Conservation (phyloP, 2,797 vertebrate species). For the Chromis chromis region DNA sequence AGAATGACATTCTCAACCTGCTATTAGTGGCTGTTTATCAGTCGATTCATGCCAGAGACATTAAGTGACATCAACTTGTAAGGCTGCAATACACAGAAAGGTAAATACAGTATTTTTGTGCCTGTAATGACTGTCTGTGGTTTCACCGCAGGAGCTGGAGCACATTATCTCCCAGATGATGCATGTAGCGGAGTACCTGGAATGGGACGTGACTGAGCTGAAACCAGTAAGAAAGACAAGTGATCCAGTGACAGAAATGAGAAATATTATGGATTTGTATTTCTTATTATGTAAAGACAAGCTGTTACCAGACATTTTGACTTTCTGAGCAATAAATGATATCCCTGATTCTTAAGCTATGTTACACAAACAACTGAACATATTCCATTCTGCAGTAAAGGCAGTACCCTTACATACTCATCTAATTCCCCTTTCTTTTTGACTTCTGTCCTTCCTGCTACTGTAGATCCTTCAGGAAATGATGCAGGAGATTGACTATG, state of each 20-base stretch:
- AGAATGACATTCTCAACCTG: constrained; percentile 55
- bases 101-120: constrained; percentile 71
- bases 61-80: constrained; percentile 33
- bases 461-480: constrained; percentile 95
- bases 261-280: not conserved
- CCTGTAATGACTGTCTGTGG: constrained; percentile 61
- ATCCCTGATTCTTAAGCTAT: not conserved
- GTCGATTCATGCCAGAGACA: constrained; percentile 48
- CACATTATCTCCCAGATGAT: constrained; percentile 98
- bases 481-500: constrained; percentile 98
- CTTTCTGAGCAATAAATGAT: not conserved
- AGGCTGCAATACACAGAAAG: constrained; percentile 56
- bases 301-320: not conserved
- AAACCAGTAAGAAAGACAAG: constrained; percentile 87
- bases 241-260: not conserved
- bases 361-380: too few relatives aligned
- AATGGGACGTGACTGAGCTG: constrained; percentile 96
- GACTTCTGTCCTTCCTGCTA: not conserved
- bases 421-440: not conserved
- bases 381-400: too few relatives aligned
- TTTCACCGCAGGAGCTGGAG: constrained; percentile 89
- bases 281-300: not conserved
- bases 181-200: constrained; percentile 96
- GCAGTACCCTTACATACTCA: not conserved
- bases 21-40: constrained; percentile 66